Evolutionary conservation across 2,888 invertebrate species (phyloP).

Genomic region (Euclidia mi): DNA sequence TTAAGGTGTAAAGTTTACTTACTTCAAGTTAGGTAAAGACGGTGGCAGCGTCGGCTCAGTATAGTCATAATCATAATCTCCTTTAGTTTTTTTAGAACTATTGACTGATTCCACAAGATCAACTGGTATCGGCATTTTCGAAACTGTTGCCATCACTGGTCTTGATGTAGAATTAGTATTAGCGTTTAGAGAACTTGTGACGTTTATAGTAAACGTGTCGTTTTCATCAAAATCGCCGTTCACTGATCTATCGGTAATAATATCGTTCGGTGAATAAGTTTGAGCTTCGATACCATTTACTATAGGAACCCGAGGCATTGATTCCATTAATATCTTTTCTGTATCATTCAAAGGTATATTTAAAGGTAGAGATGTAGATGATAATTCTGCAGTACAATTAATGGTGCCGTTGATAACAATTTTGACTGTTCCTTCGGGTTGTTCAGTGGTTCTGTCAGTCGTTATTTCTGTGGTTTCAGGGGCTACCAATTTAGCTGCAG

Average conservation of each 20-base stretch:
- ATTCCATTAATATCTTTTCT: slow-evolving; percentile 65
- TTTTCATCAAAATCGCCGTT: slow-evolving; percentile 82
- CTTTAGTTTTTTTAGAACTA: slow-evolving; percentile 89
- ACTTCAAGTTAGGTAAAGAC: slow-evolving; percentile 95
- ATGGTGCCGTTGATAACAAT: slow-evolving; percentile 84
- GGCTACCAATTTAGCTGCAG: slow-evolving; percentile 42
- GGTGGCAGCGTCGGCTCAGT: slow-evolving; percentile 93
- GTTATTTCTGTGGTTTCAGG: slow-evolving; percentile 39
- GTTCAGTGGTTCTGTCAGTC: slow-evolving; percentile 63
- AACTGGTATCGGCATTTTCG: slow-evolving; percentile 73
- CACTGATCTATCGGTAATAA: slow-evolving; percentile 78
- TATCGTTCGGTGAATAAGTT: slow-evolving; percentile 77
- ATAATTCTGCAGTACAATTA: slow-evolving; percentile 84
- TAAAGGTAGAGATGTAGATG: slow-evolving; percentile 77
- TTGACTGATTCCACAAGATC: slow-evolving; percentile 80
- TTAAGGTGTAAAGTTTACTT: slow-evolving; percentile 64
- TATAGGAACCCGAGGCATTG: slow-evolving; percentile 71
- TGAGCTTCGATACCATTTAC: slow-evolving; percentile 71
- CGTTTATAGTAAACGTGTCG: slow-evolving; percentile 89
- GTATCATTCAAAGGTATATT: slow-evolving; percentile 69
- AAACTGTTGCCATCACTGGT: slow-evolving; percentile 52
- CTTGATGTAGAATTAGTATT: slow-evolving; percentile 74
- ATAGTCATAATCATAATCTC: slow-evolving; percentile 92
- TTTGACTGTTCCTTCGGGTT: slow-evolving; percentile 77
- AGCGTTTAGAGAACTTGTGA: slow-evolving; percentile 86